Conservation (phyloP, 2,888 invertebrate genomes). For the Erpobdella octoculata region DNA sequence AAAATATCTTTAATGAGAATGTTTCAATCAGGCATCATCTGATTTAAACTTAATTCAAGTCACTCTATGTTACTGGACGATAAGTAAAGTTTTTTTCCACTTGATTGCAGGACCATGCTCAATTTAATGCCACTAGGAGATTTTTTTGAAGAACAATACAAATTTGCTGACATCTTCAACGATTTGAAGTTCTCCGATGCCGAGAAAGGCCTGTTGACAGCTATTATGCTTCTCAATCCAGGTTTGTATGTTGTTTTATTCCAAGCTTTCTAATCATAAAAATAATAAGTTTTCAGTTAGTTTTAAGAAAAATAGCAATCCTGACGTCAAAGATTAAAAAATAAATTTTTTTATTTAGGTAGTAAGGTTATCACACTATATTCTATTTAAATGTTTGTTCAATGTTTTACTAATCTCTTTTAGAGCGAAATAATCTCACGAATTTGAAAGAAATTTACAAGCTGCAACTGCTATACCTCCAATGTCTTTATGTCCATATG, state of each 20-base stretch:
- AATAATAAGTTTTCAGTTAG: background rate
- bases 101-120: constrained; percentile 18
- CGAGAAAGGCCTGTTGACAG: constrained; percentile 48
- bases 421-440: constrained; percentile 12
- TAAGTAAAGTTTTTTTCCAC: background rate
- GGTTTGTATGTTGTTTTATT: constrained; percentile 39
- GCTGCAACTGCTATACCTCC: constrained; percentile 23
- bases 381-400: too few relatives aligned
- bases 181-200: constrained; percentile 43
- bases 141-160: constrained; percentile 49
- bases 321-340: background rate
- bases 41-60: background rate
- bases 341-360: too few relatives aligned
- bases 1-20: too few relatives aligned
- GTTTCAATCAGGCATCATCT: too few relatives aligned
- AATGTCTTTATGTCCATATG: constrained; percentile 26
- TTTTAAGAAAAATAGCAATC: background rate
- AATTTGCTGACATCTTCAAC: constrained; percentile 44
- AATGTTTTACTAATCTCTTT: background rate
- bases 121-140: constrained; percentile 45
- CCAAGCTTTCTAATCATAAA: background rate
- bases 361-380: too few relatives aligned
- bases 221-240: constrained; percentile 48
- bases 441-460: constrained; percentile 24
- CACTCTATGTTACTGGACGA: background rate